Conservation (phyloP, 64 coral and sea anemone species). For the Hydrozoanthus tunicans region DNA sequence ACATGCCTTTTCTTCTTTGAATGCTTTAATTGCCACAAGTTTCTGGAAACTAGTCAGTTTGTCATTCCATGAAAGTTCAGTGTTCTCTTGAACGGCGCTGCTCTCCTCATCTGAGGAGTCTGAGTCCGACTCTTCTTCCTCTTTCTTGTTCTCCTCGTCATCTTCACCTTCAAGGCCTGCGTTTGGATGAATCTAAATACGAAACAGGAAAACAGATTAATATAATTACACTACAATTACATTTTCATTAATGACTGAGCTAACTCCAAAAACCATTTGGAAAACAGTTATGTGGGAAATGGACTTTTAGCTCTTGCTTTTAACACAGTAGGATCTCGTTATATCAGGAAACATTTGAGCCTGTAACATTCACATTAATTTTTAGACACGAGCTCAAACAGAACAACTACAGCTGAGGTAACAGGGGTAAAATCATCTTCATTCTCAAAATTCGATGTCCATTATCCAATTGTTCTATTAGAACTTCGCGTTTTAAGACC, state of each 20-base stretch:
- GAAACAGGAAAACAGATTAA: not conserved
- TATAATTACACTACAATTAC: not conserved
- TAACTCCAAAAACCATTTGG: not conserved
- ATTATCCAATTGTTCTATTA: no score
- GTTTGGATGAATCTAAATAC: slow-evolving; percentile 64
- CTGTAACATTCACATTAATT: no score
- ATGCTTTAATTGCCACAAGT: slow-evolving; percentile 87
- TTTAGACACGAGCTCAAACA: no score
- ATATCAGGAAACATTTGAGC: no score
- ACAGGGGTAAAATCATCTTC: no score
- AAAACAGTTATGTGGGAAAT: no score
- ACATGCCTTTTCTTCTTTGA: slow-evolving; percentile 88
- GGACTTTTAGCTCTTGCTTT: no score
- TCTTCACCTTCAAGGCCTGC: slow-evolving; percentile 41
- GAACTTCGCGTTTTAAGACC: not conserved
- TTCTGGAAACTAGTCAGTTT: slow-evolving; percentile 87
- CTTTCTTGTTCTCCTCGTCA: not conserved
- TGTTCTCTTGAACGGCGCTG: slow-evolving; percentile 42
- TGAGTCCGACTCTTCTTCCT: slow-evolving; percentile 33
- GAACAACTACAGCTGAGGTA: no score
- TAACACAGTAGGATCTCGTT: no score
- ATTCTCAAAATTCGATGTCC: no score
- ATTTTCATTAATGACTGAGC: not conserved
- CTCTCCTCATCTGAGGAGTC: slow-evolving; percentile 54
- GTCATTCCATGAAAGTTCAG: slow-evolving; percentile 47